Evolutionary conservation across 2,888 invertebrate species (phyloP), one percentile per base, ranked within the genome.

Genomic region (Galerucella calmariensis): DNA sequence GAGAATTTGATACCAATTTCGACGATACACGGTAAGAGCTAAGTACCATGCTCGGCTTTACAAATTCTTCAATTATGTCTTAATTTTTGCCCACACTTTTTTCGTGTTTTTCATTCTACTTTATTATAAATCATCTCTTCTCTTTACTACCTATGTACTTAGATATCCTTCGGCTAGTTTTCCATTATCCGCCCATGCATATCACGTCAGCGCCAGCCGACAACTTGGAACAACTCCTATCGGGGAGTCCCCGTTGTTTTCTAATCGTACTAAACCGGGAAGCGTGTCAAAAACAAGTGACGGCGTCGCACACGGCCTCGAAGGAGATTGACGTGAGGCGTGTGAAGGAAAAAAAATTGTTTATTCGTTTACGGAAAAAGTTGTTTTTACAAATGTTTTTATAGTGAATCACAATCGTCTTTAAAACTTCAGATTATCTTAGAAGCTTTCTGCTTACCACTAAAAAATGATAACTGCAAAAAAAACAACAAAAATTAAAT

Each of bases 281-380:
- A 74, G 70, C 73, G 70, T 75, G 78, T 77, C 78, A 75, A 72
- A 75, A 78, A 77, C 78, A 78, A 76, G 73, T 74, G 74, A 72
- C 67, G 69, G 69, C 66, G 69, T 75, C 74, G 73, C 73, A 73
- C 74, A 66, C 65, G 70, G 51, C 41, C 62, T 65, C 44, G 65
- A 46, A 24, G 63, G 56, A 20, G 65, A 65, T 56, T 56, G 56
- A 56, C 56, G 56, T 56, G 20, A 56, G 56, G n/a, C 56, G 56
- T 56, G 56, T 10, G 56, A 56, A 9, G 51, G 14, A 51, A 6
- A 56, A 56, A 56, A 56, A 56, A 10, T 5, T 56, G 53, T 56
- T 56, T 56, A 20, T 16, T 56, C 16, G 56, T 2, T 20, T 20
- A 14, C 12, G 14, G 5, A 12, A 12, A 12, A 48, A 12, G 11